Percentiles rank a stretch among this genome's conserved stretches.
Evolutionary conservation across 2,113 vertebrate species (phyloP).

Genomic region (Perognathus longimembris): DNA sequence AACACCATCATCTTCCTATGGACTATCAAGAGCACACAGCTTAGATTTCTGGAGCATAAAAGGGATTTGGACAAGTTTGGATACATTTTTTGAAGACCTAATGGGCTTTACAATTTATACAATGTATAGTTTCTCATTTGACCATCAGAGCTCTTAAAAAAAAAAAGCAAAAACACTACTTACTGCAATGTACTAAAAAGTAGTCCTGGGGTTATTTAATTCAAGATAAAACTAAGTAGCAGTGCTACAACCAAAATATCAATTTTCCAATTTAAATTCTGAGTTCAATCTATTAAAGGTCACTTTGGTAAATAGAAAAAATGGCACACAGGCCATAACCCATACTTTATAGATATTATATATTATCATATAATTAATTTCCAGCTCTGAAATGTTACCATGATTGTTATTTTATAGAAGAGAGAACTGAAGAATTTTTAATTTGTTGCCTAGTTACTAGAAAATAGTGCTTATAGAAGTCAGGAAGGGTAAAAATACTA

Average conservation of each 20-base stretch:
- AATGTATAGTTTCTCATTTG: background rate
- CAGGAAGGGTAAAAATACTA: conserved; percentile 45
- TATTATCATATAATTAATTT: conserved; percentile 43
- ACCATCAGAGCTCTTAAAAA: conserved; percentile 56
- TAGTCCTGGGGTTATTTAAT: conserved; percentile 15
- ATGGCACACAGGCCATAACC: background rate
- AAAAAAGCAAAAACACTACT: background rate
- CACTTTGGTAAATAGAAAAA: conserved; percentile 63
- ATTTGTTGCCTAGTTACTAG: conserved; percentile 20
- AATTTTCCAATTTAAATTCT: conserved; percentile 52
- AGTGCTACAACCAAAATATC: background rate
- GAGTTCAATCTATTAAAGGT: conserved; percentile 36
- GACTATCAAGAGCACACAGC: background rate
- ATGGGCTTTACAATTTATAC: conserved; percentile 31
- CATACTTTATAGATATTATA: conserved; percentile 17
- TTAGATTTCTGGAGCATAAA: conserved; percentile 53
- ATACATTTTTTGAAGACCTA: background rate
- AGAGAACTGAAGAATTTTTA: conserved; percentile 45
- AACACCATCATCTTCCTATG: background rate
- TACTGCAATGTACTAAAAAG: background rate
- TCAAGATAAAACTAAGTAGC: conserved; percentile 45
- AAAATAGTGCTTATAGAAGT: conserved; percentile 28
- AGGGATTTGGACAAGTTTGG: conserved; percentile 29
- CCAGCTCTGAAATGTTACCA: conserved; percentile 20
- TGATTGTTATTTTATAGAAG: conserved; percentile 29